phyloP scores from a whole-genome alignment of 2,797 vertebrate species.

The Peromyscus eremicus region DNA sequence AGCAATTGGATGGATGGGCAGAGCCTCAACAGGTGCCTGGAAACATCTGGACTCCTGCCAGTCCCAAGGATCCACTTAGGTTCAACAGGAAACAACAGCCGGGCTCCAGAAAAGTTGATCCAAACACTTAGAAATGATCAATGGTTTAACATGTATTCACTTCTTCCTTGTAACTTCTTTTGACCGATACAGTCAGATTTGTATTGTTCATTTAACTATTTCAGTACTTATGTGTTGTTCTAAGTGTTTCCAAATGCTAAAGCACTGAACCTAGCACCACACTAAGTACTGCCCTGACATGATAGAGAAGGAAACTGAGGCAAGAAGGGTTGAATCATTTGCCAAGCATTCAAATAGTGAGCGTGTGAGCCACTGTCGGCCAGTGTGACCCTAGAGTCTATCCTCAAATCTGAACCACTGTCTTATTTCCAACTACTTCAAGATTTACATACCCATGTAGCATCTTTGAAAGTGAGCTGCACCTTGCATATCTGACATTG shows the following conservation, averaged over 20 bases:
- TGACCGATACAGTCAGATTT: slow-evolving; percentile 12
- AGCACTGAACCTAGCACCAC: background rate
- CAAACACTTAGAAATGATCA: background rate
- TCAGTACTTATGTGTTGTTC: background rate
- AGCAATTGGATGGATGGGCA: background rate
- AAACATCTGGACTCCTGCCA: background rate
- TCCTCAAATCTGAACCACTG: background rate
- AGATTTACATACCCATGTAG: background rate
- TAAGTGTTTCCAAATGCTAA: background rate
- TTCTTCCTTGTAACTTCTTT: slow-evolving; percentile 35
- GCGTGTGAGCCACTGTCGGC: background rate
- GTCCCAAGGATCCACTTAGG: background rate
- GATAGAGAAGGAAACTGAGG: background rate
- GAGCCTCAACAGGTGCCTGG: background rate
- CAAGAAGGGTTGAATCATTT: background rate
- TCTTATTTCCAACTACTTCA: background rate
- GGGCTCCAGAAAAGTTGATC: background rate
- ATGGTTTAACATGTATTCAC: background rate
- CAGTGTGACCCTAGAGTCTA: background rate
- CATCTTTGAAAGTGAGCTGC: background rate
- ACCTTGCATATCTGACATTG: background rate
- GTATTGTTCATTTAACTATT: background rate
- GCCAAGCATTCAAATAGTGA: background rate
- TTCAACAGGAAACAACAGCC: slow-evolving; percentile 4
- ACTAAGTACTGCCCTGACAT: background rate